These are phyloP conservation scores for Sakesphorus luctuosus DNA, from an alignment of 2,113 vertebrate species.

Conservation along the genomic window DNA sequence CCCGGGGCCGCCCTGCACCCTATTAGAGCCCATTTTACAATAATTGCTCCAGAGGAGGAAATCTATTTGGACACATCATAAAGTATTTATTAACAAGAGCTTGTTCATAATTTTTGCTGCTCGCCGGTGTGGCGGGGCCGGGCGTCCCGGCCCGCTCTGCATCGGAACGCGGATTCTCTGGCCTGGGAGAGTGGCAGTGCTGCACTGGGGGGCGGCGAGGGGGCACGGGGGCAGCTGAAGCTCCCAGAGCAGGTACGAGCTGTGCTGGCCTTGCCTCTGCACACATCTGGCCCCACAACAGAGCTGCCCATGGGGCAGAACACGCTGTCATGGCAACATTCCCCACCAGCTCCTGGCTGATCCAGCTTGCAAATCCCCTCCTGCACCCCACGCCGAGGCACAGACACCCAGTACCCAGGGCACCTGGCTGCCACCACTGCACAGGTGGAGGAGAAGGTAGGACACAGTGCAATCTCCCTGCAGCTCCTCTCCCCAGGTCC, in stretches of 20 bases:
- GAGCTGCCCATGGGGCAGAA: background rate
- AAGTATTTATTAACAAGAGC: slow-evolving; percentile 64
- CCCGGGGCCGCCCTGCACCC: background rate
- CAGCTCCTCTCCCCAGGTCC: background rate
- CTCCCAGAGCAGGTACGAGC: background rate
- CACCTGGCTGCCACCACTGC: background rate
- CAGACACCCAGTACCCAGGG: background rate
- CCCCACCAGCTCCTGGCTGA: background rate
- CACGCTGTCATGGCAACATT: accelerated
- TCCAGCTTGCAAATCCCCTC: background rate
- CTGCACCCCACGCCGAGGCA: background rate
- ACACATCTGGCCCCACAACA: accelerated
- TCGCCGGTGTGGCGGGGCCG: background rate
- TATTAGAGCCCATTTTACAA: slow-evolving; percentile 57
- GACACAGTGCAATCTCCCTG: accelerated
- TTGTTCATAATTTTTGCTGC: slow-evolving; percentile 53
- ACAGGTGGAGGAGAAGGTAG: background rate
- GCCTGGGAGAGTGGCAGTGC: background rate
- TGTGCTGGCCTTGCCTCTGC: background rate
- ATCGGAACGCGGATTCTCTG: background rate
- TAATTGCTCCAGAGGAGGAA: slow-evolving; percentile 67
- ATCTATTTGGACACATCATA: slow-evolving; percentile 61
- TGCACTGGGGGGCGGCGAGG: background rate
- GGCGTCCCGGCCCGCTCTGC: background rate
- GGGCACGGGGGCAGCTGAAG: background rate